Evolutionary conservation across 2,113 vertebrate species (phyloP).

Genomic region (Gobio gobio): DNA sequence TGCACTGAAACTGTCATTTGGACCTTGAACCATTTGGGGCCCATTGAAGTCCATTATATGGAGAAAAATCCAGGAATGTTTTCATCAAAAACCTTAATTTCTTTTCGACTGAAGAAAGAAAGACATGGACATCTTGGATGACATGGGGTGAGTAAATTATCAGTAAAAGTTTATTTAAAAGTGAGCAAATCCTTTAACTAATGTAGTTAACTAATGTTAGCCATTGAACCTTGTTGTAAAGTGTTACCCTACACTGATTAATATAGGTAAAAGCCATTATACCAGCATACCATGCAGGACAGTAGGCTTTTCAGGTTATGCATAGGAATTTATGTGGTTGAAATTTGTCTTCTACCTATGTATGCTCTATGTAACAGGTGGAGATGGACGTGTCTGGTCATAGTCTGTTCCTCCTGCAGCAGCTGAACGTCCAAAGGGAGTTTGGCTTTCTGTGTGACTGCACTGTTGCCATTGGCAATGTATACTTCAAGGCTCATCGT

Average conservation of each 20-base stretch:
- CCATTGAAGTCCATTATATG: too few relatives aligned
- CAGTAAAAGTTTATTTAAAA: too few relatives aligned
- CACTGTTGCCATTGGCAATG: conserved; percentile 96
- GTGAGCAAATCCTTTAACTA: too few relatives aligned
- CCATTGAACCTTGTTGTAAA: too few relatives aligned
- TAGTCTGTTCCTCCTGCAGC: conserved; percentile 94
- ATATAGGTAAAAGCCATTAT: not conserved
- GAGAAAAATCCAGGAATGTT: too few relatives aligned
- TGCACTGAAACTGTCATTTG: too few relatives aligned
- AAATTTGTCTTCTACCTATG: conserved; percentile 42
- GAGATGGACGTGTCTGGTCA: conserved; percentile 88
- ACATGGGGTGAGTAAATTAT: too few relatives aligned
- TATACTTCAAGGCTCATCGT: conserved; percentile 97
- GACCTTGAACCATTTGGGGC: too few relatives aligned
- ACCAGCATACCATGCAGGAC: not conserved
- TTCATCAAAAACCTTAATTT: too few relatives aligned
- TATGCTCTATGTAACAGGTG: conserved; percentile 45
- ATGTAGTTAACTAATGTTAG: too few relatives aligned
- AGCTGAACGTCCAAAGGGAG: conserved; percentile 96
- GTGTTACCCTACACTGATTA: not conserved
- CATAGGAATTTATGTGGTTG: not conserved
- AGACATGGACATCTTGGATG: too few relatives aligned
- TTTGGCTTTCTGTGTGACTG: conserved; percentile 98
- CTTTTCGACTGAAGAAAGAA: too few relatives aligned
- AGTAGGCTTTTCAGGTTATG: not conserved